Base-by-base conservation (phyloP, 1,140 invertebrate species). In the Drosophila azteca region DNA sequence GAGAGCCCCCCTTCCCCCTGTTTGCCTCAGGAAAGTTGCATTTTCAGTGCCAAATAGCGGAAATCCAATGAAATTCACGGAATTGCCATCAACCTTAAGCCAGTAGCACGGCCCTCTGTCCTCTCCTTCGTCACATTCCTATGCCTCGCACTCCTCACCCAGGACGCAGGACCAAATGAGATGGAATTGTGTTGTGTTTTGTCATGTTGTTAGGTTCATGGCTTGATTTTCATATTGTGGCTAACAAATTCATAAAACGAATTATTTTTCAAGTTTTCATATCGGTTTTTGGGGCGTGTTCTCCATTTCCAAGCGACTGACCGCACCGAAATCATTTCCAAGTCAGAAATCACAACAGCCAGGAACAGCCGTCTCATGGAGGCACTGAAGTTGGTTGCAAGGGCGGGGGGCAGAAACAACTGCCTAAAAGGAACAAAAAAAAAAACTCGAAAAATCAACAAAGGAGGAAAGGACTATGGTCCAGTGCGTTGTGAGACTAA, bases 191-290 rank as follows among this genome's bases (percentile, higher is more conserved):
- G 17, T 20, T 20, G 17, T 20, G 17, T 20, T 20, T 1, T 20
- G 17, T 20, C 57, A 62, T 78, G 65, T 53, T 51, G 58, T 26
- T 53, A 61, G 43, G 39, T 77, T 77, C 62, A 59, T 61, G 60
- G 77, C 77, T 80, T 85, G 67, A 85, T 85, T 85, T 58, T 80
- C 64, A 84, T 84, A 63, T 84, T 77, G 77, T 69, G 73, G 81
- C 77, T 85, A 85, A 85, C 64, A 85, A 80, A 84, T 84, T 84
- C 81, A 80, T 80, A 85, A 85, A 84, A 85, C 68, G 67, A 77
- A 84, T 85, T 80, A 77, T 61, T 65, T 67, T 61, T 45, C 26
- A 48, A 50, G 50, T 67, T 74, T 55, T 52, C 44, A 43, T 46
- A 11, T 9, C 11, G 7, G 9, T 20, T 20, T 54, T 29, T 58